Percentiles rank a stretch among this genome's conserved stretches.
These are phyloP conservation scores for Muscidifurax raptorellus DNA, from an alignment of 1,140 invertebrate species.

Conservation along the genomic window DNA sequence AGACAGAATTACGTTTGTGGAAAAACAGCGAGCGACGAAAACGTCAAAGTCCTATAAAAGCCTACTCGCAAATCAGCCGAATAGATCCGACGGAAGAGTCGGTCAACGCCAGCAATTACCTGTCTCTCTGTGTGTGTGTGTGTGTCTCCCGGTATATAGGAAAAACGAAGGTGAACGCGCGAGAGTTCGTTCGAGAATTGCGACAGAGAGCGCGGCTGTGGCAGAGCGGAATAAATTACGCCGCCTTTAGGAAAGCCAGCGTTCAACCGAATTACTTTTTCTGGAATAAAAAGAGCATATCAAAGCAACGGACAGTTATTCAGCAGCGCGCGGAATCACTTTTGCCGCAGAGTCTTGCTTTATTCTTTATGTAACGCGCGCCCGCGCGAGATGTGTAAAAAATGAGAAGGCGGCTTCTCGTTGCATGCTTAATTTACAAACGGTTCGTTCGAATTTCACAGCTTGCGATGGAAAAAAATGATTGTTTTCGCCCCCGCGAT, in stretches of 20 bases:
- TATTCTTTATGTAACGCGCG: constrained; percentile 38
- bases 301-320: constrained; percentile 29
- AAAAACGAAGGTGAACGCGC: constrained; percentile 45
- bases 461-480: neutral
- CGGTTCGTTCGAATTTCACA: neutral
- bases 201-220: constrained; percentile 41
- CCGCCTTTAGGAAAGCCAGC: constrained; percentile 52
- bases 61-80: constrained; percentile 48
- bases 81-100: constrained; percentile 23
- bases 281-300: constrained; percentile 34
- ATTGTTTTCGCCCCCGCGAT: neutral
- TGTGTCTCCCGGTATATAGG: neutral
- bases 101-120: constrained; percentile 46
- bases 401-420: neutral
- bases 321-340: constrained; percentile 9
- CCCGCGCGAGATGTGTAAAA: neutral
- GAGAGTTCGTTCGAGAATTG: constrained; percentile 46
- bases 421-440: constrained; percentile 18
- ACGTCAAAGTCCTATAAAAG: neutral
- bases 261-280: constrained; percentile 49
- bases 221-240: constrained; percentile 57
- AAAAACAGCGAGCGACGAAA: neutral
- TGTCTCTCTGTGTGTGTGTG: neutral
- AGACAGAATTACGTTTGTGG: too few species aligned
- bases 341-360: constrained; percentile 9